Percentiles rank a stretch among this genome's conserved stretches.
Conservation (phyloP, 1,140 invertebrate species). For the Luehdorfia chinensis region DNA sequence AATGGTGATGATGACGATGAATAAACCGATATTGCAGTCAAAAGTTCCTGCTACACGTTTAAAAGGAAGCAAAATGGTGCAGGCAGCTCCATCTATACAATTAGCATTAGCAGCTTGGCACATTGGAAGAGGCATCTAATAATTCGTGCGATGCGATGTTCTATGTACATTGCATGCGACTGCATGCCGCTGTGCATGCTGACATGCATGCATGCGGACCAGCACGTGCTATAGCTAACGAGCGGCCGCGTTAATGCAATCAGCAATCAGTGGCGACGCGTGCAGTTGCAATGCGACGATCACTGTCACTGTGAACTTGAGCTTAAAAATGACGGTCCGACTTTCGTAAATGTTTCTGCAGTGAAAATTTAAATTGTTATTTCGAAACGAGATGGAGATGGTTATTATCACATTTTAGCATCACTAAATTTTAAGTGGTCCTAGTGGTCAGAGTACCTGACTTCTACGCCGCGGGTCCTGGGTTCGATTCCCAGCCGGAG, state of each 20-base stretch:
- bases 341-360: no score
- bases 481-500: no score
- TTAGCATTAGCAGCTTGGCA: slow-evolving; percentile 7
- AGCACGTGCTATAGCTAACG: slow-evolving; percentile 11
- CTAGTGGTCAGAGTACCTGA: no score
- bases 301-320: slow-evolving; percentile 6
- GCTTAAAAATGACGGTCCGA: no score
- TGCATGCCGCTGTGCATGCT: slow-evolving; percentile 11
- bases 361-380: no score
- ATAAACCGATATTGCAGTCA: slow-evolving; percentile 2
- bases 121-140: neutral
- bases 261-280: slow-evolving; percentile 15
- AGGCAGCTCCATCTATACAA: slow-evolving; percentile 4
- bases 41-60: neutral
- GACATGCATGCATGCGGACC: neutral
- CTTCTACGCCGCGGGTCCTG: no score
- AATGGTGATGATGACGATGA: no score
- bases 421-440: no score
- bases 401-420: no score
- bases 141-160: slow-evolving; percentile 2
- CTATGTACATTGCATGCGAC: neutral
- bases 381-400: no score
- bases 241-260: slow-evolving; percentile 17
- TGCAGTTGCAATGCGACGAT: slow-evolving; percentile 10
- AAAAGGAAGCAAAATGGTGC: slow-evolving; percentile 10